phyloP scores from a whole-genome alignment of 1,140 invertebrate genomes.

The Calephelis virginiensis region DNA sequence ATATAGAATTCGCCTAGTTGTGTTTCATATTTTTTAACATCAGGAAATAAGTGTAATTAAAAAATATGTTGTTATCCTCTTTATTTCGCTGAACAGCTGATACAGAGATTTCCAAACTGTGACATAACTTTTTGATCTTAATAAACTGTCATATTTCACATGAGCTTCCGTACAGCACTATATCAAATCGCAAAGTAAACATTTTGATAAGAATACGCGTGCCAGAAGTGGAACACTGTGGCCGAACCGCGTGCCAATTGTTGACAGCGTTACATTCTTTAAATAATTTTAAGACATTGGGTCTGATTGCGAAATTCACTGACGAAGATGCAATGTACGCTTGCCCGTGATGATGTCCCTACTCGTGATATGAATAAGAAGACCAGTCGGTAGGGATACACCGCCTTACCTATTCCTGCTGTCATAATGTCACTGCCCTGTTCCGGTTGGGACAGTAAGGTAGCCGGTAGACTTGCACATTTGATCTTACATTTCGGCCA shows the following conservation, averaged over 20 bases:
- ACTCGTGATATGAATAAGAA: too few relatives aligned
- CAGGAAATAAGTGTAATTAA: too few relatives aligned
- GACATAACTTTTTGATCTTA: not conserved
- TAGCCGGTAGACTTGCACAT: too few relatives aligned
- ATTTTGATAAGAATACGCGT: not conserved
- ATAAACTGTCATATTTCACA: not conserved
- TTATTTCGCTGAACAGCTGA: too few relatives aligned
- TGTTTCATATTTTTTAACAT: too few relatives aligned
- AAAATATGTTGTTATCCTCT: too few relatives aligned
- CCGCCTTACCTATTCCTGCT: too few relatives aligned
- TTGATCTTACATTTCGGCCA: too few relatives aligned
- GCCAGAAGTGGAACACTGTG: constrained; percentile 1
- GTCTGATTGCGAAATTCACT: constrained; percentile 8
- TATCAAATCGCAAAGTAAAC: not conserved
- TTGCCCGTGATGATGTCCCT: not conserved
- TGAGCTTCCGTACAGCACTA: not conserved
- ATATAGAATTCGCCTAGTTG: too few relatives aligned
- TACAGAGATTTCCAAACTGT: not conserved
- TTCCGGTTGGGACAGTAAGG: too few relatives aligned
- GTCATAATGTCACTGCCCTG: too few relatives aligned
- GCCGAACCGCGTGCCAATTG: constrained; percentile 22
- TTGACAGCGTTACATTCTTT: constrained; percentile 26
- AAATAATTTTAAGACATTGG: constrained; percentile 26
- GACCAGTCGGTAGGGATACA: too few relatives aligned
- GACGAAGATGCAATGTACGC: constrained; percentile 18